Conservation (phyloP, 2,113 vertebrate species). For the Otocyon megalotis region DNA sequence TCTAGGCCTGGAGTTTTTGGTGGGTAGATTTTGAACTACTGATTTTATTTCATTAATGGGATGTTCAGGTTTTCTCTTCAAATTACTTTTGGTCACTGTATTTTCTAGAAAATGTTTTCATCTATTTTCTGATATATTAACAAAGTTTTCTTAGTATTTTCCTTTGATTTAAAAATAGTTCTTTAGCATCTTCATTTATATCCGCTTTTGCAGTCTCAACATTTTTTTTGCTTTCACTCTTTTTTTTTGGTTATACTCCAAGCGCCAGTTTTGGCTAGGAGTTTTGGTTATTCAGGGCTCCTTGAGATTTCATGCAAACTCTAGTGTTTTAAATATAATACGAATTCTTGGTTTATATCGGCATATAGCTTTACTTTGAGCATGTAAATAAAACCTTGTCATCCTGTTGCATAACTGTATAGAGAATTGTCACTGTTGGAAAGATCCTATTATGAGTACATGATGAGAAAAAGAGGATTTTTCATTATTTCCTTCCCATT, state of each 20-base stretch:
- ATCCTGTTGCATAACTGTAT: background rate
- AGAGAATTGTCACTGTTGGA: background rate
- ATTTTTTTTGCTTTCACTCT: background rate
- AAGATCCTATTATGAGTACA: background rate
- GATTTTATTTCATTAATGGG: background rate
- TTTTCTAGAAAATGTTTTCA: constrained; percentile 17
- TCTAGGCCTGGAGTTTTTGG: background rate
- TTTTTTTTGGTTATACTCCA: background rate
- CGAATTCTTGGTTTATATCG: background rate
- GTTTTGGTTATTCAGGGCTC: background rate
- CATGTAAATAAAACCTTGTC: too few relatives aligned
- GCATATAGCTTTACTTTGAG: background rate
- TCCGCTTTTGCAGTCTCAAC: background rate
- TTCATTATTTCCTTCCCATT: background rate
- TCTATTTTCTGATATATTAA: background rate
- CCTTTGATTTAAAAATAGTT: background rate
- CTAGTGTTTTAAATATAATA: background rate
- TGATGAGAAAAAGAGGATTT: background rate
- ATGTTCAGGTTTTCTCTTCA: background rate
- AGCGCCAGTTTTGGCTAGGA: background rate
- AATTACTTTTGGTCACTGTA: background rate
- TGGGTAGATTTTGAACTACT: background rate
- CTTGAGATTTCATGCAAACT: background rate
- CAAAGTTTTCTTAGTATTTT: background rate
- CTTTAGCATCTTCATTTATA: background rate